Base-by-base conservation (phyloP, 2,113 vertebrate genomes). In the Eptesicus fuscus region DNA sequence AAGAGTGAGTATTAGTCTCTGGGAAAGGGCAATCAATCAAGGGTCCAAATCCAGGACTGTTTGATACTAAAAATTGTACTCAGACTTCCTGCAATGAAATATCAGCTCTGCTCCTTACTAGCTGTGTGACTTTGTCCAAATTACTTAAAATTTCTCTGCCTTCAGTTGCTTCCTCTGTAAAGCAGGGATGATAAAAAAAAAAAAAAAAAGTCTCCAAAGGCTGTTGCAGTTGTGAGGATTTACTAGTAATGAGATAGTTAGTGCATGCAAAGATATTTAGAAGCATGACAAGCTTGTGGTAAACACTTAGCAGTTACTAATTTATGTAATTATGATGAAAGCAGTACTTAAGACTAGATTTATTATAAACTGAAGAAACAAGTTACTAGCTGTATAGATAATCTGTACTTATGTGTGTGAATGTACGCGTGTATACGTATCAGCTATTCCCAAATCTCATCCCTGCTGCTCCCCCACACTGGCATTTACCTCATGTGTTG, bases 301-400 rank as follows among this genome's bases (percentile, higher is more conserved):
- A 93, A 93, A 90, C 35, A 73, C 86, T 93, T 73, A 79, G 70
- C 53, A 89, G 83, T 90, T 83, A 93, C 78, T 93, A 84, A 53
- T 92, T 89, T 67, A 87, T 67, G 61, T 88, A 77, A 95, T 80
- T 65, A 69, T 59, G 37, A 69, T 83, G 70, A 85, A 92, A 83
- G n/a, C 3, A 2, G 70, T 80, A n/a, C 59, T 63, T 63, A 32
- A 92, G 42, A 93, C n/a, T 30, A 44, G 42, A 80, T 83, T 63
- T 70, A 83, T 56, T 77, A 47, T 47, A 77, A 96, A 82, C 37
- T 82, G 32, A 87, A 89, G 40, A 91, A 88, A 61, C 32, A 73
- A 14, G 17, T 30, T 49, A 82, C 67, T 32, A 35, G 63, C 14
- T 82, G 5, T 37, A 32, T 4, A 30, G 5, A 2, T 76, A 3